Evolutionary conservation across 2,888 invertebrate species (phyloP), one percentile per base, ranked within the genome.

Genomic region (Patella caerulea): DNA sequence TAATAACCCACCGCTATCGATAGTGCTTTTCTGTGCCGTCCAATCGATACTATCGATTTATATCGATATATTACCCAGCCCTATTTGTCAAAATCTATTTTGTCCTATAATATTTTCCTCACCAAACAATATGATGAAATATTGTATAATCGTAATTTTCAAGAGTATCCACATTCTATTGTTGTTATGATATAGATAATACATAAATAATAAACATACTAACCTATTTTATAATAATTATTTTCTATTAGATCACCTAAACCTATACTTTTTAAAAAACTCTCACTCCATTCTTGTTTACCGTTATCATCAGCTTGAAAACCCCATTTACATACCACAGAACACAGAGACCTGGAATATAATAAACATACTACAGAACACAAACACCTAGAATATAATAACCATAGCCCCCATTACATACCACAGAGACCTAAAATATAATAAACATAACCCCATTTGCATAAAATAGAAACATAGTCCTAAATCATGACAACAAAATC

Each of bases 251-350:
- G 92, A 87, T 97, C 97, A 14, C 93, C 94, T 71, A 98, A 93
- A 2, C 95, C 96, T 79, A 97, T 95, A 87, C 93, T 90, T 29
- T 92, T 88, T 65, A 97, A 94, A 90, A 95, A 98, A 71, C 94
- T 93, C 69, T 92, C 88, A 88, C 94, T 95, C 98, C 98, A 98
- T 4, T 45, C 71, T 56, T 73, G 73, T n/a, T 53, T 77, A 7
- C 79, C 82, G 78, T 92, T 92, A 0, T 93, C 93, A 80, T 93
- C 93, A 78, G 92, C 92, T 81, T 94, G 93, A 83, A 95, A 98
- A 83, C 96, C 96, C 98, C 98, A 98, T 92, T 98, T 98, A 90
- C 98, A 98, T 4, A 96, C 96, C 77, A 97, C 93, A 7, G 97
- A 97, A 91, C 98, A 98, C 17, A 97, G 92, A 0, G 98, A 98